A percentile compares a stretch with the other conserved stretches of the same genome.
Conservation (phyloP, 64 coral and sea anemone species). For the Stichodactyla helianthus region DNA sequence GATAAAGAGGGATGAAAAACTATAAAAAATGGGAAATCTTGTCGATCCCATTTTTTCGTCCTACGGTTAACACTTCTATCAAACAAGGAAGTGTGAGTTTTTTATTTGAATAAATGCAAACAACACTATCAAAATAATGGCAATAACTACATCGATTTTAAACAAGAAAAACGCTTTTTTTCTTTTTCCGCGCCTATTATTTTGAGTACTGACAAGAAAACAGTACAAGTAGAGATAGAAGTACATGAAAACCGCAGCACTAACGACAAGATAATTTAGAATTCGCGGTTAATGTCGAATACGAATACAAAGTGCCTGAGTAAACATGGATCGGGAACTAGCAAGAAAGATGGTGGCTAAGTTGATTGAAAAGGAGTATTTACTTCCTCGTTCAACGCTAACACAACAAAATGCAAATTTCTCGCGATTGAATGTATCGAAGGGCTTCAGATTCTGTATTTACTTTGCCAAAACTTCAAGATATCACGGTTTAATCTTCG, state of each 20-base stretch:
- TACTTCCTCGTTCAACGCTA: not conserved
- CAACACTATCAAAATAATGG: not conserved
- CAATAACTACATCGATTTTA: not conserved
- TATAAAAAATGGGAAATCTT: not conserved
- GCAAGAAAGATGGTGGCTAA: not conserved
- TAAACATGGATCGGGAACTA: not conserved
- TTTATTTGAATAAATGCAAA: not conserved
- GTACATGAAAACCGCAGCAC: not conserved
- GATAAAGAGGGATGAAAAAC: not conserved
- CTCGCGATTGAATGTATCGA: not conserved
- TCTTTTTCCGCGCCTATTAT: not conserved
- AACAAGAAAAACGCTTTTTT: not conserved
- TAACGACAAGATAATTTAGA: constrained; percentile 1
- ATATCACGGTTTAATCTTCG: not conserved
- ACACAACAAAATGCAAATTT: not conserved
- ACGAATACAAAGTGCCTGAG: not conserved
- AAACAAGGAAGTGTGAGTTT: not conserved
- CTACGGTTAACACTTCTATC: too few relatives aligned
- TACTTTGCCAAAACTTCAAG: not conserved
- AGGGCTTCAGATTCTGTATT: not conserved
- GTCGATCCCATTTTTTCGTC: not conserved
- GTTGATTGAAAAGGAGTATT: not conserved
- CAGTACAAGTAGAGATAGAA: not conserved
- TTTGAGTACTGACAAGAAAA: not conserved
- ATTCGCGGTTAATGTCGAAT: constrained; percentile 6